phyloP scores from a whole-genome alignment of 2,797 vertebrate genomes.

The Zalophus californianus region DNA sequence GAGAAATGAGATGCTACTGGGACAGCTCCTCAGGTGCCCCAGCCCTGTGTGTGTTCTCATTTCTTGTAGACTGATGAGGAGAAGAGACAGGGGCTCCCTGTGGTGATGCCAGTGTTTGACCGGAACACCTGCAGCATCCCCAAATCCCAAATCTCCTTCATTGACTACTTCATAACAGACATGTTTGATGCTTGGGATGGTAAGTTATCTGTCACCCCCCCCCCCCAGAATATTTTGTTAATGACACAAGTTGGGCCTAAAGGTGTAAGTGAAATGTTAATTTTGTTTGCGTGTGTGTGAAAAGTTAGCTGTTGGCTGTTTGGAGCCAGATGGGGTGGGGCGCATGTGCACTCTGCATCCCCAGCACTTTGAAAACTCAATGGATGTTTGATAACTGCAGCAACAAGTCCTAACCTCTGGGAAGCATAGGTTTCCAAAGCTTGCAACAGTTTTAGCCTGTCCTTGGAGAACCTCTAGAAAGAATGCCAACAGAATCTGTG shows the following conservation, averaged over 20 bases:
- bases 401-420: not conserved
- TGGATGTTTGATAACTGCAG: not conserved
- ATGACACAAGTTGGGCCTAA: not conserved
- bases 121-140: slow-evolving; percentile 92
- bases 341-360: not conserved
- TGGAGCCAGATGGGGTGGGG: not conserved
- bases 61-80: slow-evolving; percentile 90
- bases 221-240: not conserved
- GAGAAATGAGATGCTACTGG: not conserved
- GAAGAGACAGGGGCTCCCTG: slow-evolving; percentile 90
- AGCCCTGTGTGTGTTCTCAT: slow-evolving; percentile 61
- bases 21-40: not conserved
- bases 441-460: not conserved
- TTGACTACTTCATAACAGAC: slow-evolving; percentile 92
- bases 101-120: slow-evolving; percentile 92
- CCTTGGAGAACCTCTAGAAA: not conserved
- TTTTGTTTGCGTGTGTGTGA: not conserved
- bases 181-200: slow-evolving; percentile 93
- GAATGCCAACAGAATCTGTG: not conserved
- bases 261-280: not conserved
- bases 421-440: not conserved
- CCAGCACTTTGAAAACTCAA: not conserved
- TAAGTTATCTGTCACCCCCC: slow-evolving; percentile 78
- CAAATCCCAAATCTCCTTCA: slow-evolving; percentile 93
- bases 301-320: not conserved